phyloP scores from a whole-genome alignment of 2,113 vertebrate genomes.

The Dascyllus trimaculatus region DNA sequence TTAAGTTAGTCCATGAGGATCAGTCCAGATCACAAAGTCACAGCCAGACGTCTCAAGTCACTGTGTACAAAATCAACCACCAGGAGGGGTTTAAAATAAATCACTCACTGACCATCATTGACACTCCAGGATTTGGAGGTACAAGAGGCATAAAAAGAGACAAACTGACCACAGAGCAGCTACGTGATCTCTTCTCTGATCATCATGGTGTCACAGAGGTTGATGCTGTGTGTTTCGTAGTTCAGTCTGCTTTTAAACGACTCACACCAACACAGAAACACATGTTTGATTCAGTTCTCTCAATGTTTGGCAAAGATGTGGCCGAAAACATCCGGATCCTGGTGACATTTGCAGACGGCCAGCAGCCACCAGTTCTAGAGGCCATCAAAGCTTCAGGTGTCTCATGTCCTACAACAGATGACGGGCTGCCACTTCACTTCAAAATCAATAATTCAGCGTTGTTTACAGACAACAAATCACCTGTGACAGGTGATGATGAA shows the following conservation, averaged over 20 bases:
- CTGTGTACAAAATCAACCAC: constrained; percentile 67
- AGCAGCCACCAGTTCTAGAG: constrained; percentile 59
- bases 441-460: constrained; percentile 76
- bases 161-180: constrained; percentile 35
- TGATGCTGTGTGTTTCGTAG: constrained; percentile 49
- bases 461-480: constrained; percentile 44
- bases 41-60: constrained; percentile 75
- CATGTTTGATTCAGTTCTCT: constrained; percentile 68
- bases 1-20: constrained; percentile 33
- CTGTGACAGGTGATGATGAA: background rate
- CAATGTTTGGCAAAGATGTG: constrained; percentile 75
- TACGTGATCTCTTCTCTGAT: constrained; percentile 36
- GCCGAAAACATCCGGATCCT: constrained; percentile 67
- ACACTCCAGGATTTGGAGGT: constrained; percentile 80
- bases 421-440: constrained; percentile 56
- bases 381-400: constrained; percentile 48
- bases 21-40: constrained; percentile 37
- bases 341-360: constrained; percentile 71
- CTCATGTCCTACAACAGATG: constrained; percentile 51
- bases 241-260: constrained; percentile 28
- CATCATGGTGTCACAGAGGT: background rate
- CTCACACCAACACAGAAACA: constrained; percentile 63
- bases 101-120: constrained; percentile 72
- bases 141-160: constrained; percentile 63
- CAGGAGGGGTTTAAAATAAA: constrained; percentile 49